Percentiles rank a stretch among this genome's conserved stretches.
Evolutionary conservation across 1,140 invertebrate species (phyloP).

Genomic region (Agraylea sexmaculata): DNA sequence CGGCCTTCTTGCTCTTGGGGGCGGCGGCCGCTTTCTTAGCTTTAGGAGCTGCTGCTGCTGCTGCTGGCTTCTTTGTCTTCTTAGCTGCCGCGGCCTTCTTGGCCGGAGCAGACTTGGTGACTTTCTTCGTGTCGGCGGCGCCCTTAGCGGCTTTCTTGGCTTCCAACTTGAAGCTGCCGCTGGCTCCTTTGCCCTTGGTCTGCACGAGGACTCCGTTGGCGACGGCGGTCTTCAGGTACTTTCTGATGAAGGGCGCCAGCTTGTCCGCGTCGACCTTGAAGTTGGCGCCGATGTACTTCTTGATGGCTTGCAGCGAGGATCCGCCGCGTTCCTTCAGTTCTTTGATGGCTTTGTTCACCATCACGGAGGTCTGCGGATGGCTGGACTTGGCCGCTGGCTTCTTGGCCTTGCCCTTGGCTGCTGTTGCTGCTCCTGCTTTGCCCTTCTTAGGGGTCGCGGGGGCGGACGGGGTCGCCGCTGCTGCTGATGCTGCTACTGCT

Average conservation of each 20-base stretch:
- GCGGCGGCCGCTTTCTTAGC: conserved; percentile 5
- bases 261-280: conserved; percentile 48
- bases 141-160: conserved; percentile 8
- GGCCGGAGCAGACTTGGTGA: not conserved
- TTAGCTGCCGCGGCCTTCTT: conserved; percentile 1
- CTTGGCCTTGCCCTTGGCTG: too few relatives aligned
- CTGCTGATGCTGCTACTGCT: too few relatives aligned
- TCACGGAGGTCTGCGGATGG: conserved; percentile 41
- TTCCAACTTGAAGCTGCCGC: conserved; percentile 47
- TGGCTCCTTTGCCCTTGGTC: conserved; percentile 50
- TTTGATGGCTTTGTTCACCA: conserved; percentile 47
- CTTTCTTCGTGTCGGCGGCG: conserved; percentile 7
- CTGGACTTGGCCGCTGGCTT: conserved; percentile 32
- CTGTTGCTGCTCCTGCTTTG: conserved; percentile 17
- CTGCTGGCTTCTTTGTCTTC: conserved; percentile 11
- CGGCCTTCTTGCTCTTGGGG: conserved; percentile 10
- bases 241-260: conserved; percentile 48
- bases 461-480: conserved; percentile 2
- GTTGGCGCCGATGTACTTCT: conserved; percentile 47
- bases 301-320: conserved; percentile 49
- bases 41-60: too few relatives aligned
- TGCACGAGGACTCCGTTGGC: conserved; percentile 42
- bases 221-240: conserved; percentile 46
- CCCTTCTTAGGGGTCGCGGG: conserved; percentile 11
- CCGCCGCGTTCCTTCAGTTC: conserved; percentile 47